These are phyloP conservation scores for Papilio helenus DNA, from an alignment of 1,140 invertebrate species.

Conservation along the genomic window DNA sequence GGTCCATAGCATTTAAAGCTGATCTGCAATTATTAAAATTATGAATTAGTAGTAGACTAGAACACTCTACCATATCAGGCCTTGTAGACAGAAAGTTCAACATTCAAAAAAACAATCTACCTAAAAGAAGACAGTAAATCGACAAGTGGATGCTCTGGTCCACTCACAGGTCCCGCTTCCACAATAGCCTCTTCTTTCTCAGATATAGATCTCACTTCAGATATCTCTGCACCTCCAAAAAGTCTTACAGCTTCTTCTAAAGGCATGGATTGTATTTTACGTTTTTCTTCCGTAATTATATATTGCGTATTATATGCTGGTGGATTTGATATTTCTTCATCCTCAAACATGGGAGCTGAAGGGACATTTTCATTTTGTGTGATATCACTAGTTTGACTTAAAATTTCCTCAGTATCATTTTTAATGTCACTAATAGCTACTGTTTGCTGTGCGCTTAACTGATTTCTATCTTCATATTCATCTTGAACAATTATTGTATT, in stretches of 20 bases:
- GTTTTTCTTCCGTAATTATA: slow-evolving; percentile 36
- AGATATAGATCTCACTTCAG: slow-evolving; percentile 64
- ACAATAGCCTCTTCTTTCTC: slow-evolving; percentile 69
- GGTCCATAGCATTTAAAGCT: slow-evolving; percentile 63
- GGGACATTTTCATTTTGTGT: slow-evolving; percentile 48
- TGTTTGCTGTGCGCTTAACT: not conserved
- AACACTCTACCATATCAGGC: too few relatives aligned
- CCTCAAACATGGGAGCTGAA: slow-evolving; percentile 67
- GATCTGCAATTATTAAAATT: slow-evolving; percentile 50
- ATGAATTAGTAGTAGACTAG: too few relatives aligned
- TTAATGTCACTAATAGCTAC: slow-evolving; percentile 2
- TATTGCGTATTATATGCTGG: slow-evolving; percentile 15
- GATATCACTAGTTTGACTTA: slow-evolving; percentile 9
- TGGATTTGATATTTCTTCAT: slow-evolving; percentile 40
- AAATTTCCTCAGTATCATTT: not conserved
- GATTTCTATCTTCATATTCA: slow-evolving; percentile 9
- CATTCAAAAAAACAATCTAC: slow-evolving; percentile 43
- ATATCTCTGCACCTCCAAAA: slow-evolving; percentile 67
- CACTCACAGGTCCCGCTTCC: slow-evolving; percentile 62
- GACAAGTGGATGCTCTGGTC: slow-evolving; percentile 71
- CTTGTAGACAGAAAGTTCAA: too few relatives aligned
- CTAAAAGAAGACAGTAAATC: slow-evolving; percentile 72
- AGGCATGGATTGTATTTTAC: slow-evolving; percentile 60
- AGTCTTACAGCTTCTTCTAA: slow-evolving; percentile 65
- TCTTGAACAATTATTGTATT: not conserved